Conservation (phyloP, 2,888 invertebrate species). For the Cheilosia impressa region DNA sequence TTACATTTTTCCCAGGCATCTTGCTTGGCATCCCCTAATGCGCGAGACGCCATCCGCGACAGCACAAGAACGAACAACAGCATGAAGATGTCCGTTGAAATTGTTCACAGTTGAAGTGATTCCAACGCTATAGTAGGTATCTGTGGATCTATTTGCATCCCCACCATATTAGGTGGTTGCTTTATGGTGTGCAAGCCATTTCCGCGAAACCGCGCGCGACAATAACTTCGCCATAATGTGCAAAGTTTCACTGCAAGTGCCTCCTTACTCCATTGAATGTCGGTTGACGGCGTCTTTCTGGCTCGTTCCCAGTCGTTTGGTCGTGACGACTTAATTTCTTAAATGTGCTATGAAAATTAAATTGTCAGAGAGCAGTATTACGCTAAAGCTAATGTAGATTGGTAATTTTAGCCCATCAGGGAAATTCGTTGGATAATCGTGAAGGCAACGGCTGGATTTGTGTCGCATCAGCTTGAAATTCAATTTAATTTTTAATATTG, state of each 20-base stretch:
- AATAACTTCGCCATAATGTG: constrained; percentile 65
- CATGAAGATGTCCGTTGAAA: constrained; percentile 65
- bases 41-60: neutral
- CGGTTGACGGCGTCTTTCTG: neutral
- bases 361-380: constrained; percentile 52
- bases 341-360: constrained; percentile 71
- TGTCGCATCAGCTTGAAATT: constrained; percentile 50
- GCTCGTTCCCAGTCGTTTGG: constrained; percentile 21
- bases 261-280: neutral
- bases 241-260: constrained; percentile 64
- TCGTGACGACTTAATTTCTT: constrained; percentile 72
- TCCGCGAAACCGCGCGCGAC: constrained; percentile 56
- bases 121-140: neutral
- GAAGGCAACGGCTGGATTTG: constrained; percentile 27
- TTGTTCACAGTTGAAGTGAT: constrained; percentile 62
- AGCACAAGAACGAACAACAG: constrained; percentile 11
- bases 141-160: constrained; percentile 11
- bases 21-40: neutral
- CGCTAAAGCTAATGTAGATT: constrained; percentile 69
- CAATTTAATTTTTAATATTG: constrained; percentile 70
- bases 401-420: constrained; percentile 67
- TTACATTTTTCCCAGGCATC: constrained; percentile 24
- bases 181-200: constrained; percentile 75
- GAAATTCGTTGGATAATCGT: constrained; percentile 63
- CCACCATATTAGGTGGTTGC: constrained; percentile 48